Evolutionary conservation across 2,797 vertebrate genomes (phyloP).

Genomic region (Mareca strepera): DNA sequence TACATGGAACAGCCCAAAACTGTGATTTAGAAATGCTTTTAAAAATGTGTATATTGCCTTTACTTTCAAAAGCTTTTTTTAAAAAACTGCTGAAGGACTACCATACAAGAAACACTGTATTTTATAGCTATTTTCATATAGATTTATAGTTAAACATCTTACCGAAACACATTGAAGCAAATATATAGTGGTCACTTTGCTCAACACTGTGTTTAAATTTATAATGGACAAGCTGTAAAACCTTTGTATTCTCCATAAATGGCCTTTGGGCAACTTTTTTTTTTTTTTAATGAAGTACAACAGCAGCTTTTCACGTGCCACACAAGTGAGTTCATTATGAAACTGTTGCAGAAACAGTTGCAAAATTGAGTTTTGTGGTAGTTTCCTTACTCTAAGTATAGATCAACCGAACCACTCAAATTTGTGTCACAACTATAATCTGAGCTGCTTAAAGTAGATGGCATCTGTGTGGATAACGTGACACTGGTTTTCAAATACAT

Average conservation of each 20-base stretch:
- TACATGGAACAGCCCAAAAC: slow-evolving; percentile 65
- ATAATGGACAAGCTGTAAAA: slow-evolving; percentile 25
- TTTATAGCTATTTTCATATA: slow-evolving; percentile 79
- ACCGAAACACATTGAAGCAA: slow-evolving; percentile 73
- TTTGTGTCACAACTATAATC: neutral
- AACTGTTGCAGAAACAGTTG: neutral
- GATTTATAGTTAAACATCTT: slow-evolving; percentile 78
- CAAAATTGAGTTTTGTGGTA: neutral
- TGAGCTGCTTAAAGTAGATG: neutral
- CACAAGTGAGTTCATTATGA: neutral
- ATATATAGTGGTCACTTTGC: slow-evolving; percentile 71
- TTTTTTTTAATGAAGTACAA: slow-evolving; percentile 7
- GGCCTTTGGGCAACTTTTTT: slow-evolving; percentile 35
- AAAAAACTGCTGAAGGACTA: slow-evolving; percentile 68
- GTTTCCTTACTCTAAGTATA: neutral
- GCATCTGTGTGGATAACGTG: neutral
- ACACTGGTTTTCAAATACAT: neutral
- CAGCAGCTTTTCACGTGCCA: slow-evolving; percentile 16
- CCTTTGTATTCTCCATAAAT: slow-evolving; percentile 41
- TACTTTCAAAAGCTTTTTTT: slow-evolving; percentile 59
- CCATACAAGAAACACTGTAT: slow-evolving; percentile 76
- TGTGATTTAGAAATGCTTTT: slow-evolving; percentile 73
- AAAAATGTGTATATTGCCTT: slow-evolving; percentile 66
- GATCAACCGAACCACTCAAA: neutral
- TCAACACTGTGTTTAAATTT: slow-evolving; percentile 75